Conservation (phyloP, 2,113 vertebrate genomes). For the Mesembrinibis cayennensis region DNA sequence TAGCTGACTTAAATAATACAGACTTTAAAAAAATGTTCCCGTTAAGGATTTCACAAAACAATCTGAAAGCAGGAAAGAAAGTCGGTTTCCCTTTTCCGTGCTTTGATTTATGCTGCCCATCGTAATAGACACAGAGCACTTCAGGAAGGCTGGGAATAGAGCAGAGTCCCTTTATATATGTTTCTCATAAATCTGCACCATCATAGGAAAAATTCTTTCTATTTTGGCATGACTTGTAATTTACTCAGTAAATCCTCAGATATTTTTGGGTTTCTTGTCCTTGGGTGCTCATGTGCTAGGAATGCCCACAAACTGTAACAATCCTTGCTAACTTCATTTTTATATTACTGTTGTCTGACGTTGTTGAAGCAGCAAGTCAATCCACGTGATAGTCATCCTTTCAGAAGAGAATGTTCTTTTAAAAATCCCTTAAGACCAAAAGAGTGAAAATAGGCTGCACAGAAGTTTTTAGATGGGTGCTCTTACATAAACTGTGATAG, state of each 20-base stretch:
- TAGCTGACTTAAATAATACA: not conserved
- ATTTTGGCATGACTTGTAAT: not conserved
- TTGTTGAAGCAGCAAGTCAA: not conserved
- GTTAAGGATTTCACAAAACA: not conserved
- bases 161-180: not conserved
- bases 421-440: not conserved
- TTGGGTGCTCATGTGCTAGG: not conserved
- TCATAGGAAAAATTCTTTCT: not conserved
- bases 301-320: not conserved
- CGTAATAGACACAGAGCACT: not conserved
- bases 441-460: not conserved
- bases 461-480: not conserved
- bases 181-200: not conserved
- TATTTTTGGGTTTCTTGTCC: not conserved
- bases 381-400: not conserved
- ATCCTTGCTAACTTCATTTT: not conserved
- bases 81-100: not conserved
- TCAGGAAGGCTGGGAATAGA: not conserved
- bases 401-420: not conserved
- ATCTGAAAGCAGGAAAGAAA: not conserved
- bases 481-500: not conserved
- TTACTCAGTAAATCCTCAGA: not conserved
- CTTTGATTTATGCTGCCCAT: not conserved
- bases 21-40: not conserved
- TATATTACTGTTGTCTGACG: not conserved